Conservation (phyloP, 1,140 invertebrate genomes). For the Vollenhovia emeryi region DNA sequence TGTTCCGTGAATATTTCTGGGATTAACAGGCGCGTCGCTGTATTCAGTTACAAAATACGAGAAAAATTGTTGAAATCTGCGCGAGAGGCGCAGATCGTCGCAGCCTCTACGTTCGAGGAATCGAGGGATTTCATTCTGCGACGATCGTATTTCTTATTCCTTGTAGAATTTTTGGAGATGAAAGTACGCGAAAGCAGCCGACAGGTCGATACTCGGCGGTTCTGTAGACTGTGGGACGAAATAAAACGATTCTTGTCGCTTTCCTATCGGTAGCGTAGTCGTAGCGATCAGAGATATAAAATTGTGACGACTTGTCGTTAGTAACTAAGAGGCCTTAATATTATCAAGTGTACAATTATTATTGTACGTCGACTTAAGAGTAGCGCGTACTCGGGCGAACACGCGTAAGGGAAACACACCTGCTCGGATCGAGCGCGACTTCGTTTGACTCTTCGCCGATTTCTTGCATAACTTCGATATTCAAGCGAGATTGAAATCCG, state of each 20-base stretch:
- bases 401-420: background rate
- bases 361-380: conserved; percentile 61
- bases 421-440: conserved; percentile 20
- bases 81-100: too few relatives aligned
- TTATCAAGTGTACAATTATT: conserved; percentile 80
- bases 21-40: background rate
- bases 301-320: conserved; percentile 82
- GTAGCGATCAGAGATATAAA: conserved; percentile 74
- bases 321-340: conserved; percentile 85
- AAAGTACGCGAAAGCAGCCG: background rate
- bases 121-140: background rate
- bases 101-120: too few relatives aligned
- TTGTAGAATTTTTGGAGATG: background rate
- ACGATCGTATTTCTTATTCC: background rate
- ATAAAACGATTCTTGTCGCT: conserved; percentile 57
- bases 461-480: background rate
- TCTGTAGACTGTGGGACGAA: background rate
- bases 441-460: conserved; percentile 44
- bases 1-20: background rate
- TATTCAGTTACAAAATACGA: conserved; percentile 1
- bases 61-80: background rate
- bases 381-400: conserved; percentile 12
- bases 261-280: conserved; percentile 56
- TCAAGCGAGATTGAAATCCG: background rate
- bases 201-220: conserved; percentile 42